These are phyloP conservation scores for Aptenodytes patagonicus DNA, from an alignment of 2,113 vertebrate genomes.

Conservation along the genomic window DNA sequence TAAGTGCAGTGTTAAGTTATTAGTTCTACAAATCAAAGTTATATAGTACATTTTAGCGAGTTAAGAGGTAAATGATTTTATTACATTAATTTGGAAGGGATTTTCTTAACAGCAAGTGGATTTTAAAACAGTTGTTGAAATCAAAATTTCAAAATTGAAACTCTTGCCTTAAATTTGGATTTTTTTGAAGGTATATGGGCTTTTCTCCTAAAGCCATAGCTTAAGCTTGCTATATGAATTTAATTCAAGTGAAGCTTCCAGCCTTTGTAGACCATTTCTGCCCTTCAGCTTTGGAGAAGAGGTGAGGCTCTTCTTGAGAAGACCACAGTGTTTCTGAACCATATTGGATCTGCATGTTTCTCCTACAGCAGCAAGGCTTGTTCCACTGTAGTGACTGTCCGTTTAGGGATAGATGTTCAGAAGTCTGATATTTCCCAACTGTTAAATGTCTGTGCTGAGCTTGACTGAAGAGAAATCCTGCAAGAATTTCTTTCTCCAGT, in stretches of 20 bases:
- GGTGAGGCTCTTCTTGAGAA: background rate
- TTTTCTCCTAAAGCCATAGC: background rate
- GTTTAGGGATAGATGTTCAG: background rate
- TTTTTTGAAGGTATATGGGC: background rate
- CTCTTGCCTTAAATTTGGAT: background rate
- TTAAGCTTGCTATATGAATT: background rate
- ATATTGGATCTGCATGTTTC: background rate
- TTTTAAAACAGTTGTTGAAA: background rate
- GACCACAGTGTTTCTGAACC: background rate
- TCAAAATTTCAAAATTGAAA: background rate
- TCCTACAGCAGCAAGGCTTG: background rate
- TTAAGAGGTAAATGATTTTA: background rate
- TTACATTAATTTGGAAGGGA: background rate
- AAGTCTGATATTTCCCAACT: background rate
- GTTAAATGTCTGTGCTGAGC: background rate
- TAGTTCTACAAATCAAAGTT: background rate
- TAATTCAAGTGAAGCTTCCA: background rate
- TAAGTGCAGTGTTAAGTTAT: no score
- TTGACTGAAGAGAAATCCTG: background rate
- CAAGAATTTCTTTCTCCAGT: background rate
- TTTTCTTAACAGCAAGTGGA: background rate
- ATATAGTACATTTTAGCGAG: background rate
- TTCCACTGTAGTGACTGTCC: background rate
- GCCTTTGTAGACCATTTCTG: background rate
- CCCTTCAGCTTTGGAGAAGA: background rate